Evolutionary conservation across 2,113 vertebrate species (phyloP).

Genomic region (Strix aluco): DNA sequence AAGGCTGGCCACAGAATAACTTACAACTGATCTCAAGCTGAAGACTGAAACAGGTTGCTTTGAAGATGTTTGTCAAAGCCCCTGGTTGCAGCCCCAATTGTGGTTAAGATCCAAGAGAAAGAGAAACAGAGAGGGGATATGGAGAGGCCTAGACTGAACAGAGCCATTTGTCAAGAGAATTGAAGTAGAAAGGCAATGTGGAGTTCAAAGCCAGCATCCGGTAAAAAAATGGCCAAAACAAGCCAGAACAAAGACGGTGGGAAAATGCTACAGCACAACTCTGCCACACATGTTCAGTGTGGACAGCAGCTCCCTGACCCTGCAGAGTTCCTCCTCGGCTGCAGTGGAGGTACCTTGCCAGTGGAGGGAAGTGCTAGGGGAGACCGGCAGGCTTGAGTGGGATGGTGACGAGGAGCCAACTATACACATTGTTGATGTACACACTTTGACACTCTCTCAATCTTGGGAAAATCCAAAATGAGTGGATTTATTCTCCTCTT

Average conservation of each 20-base stretch:
- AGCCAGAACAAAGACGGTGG: not conserved
- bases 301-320: not conserved
- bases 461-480: not conserved
- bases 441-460: accelerated
- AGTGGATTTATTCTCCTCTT: not conserved
- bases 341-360: accelerated
- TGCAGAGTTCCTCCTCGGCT: accelerated
- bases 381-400: not conserved
- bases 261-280: not conserved
- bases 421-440: not conserved
- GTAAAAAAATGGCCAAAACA: not conserved
- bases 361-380: not conserved
- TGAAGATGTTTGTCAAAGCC: constrained; percentile 11
- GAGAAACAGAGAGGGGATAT: not conserved
- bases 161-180: constrained; percentile 4
- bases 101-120: constrained; percentile 6
- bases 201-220: not conserved
- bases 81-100: not conserved
- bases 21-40: not conserved
- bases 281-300: accelerated
- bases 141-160: not conserved
- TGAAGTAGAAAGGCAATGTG: not conserved
- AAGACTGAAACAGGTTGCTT: constrained; percentile 39
- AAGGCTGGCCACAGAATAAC: not conserved
- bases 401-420: not conserved